These are phyloP conservation scores for Eugnorisma glareosa DNA, from an alignment of 2,888 invertebrate species.

Conservation along the genomic window DNA sequence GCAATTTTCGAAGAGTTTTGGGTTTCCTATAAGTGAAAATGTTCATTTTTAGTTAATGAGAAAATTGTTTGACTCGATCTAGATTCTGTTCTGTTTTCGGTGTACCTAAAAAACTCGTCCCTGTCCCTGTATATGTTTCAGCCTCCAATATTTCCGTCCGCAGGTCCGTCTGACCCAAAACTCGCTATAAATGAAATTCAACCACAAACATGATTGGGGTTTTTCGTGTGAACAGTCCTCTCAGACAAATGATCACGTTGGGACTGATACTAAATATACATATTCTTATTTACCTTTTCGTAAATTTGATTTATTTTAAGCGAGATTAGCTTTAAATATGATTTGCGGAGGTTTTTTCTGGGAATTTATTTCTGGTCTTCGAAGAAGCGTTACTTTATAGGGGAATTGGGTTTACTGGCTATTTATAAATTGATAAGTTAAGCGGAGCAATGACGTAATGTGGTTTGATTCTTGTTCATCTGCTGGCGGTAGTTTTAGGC, in stretches of 20 bases:
- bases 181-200: conserved; percentile 36
- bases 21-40: neutral
- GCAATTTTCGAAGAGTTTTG: neutral
- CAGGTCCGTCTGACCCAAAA: conserved; percentile 16
- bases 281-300: conserved; percentile 42
- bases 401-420: neutral
- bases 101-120: neutral
- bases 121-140: neutral
- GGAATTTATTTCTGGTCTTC: conserved; percentile 8
- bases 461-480: neutral
- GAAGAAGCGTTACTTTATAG: neutral
- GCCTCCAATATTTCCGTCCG: conserved; percentile 6
- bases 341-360: conserved; percentile 10
- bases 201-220: conserved; percentile 37
- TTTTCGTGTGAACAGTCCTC: conserved; percentile 17
- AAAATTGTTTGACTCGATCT: neutral
- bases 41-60: no score
- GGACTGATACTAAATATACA: conserved; percentile 27
- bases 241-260: conserved; percentile 30
- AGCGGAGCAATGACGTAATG: neutral
- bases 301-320: conserved; percentile 47
- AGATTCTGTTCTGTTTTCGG: neutral
- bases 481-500: no score
- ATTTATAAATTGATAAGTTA: neutral
- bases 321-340: conserved; percentile 29